Base-by-base conservation (phyloP, 2,113 vertebrate genomes). In the Colinus virginianus region DNA sequence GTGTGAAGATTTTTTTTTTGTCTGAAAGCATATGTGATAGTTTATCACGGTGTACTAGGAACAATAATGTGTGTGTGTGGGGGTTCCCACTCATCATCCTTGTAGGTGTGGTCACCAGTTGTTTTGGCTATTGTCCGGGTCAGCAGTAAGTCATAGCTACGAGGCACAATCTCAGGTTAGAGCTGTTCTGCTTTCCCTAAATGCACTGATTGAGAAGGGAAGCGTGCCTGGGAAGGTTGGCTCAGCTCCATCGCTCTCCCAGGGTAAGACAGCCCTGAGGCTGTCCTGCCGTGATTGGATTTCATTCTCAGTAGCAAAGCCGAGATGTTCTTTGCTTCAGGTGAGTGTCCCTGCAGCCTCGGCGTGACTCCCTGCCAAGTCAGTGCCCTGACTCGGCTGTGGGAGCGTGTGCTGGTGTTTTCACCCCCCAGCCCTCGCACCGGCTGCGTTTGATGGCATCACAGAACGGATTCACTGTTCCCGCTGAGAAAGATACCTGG, bases 221-320 rank as follows among this genome's bases (percentile, higher is more conserved):
- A 86, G 67, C 4, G 9, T 74, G 66, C 63, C 53, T 32, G 2
- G 59, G 66, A 88, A 80, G 22, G 40, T 79, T 87, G 76, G 77
- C 82, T 90, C 64, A 87, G 55, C 79, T 78, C 55, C 85, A 28
- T 82, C 40, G 4, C 79, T 49, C 36, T 85, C 88, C 64, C 25
- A 36, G 46, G 56, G 42, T 85, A 62, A 58, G 36, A 5, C 11
- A 38, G 8, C 55, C 55, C 46, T 17, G 83, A 78, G 74, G 40
- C 45, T 74, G 8, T 48, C 58, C 48, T 71, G 34, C 56, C 16
- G n/a, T 66, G 36, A 2, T 0, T 32, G 38, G 38, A 21, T 34
- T 87, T 55, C 80, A 28, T 43, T 55, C 53, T 67, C 30, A 4
- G 13, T 30, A 36, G n/a, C 38, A 13, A 59, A 83, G 59, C 61